Base-by-base conservation (phyloP, 2,113 vertebrate species). In the Siniperca chuatsi region DNA sequence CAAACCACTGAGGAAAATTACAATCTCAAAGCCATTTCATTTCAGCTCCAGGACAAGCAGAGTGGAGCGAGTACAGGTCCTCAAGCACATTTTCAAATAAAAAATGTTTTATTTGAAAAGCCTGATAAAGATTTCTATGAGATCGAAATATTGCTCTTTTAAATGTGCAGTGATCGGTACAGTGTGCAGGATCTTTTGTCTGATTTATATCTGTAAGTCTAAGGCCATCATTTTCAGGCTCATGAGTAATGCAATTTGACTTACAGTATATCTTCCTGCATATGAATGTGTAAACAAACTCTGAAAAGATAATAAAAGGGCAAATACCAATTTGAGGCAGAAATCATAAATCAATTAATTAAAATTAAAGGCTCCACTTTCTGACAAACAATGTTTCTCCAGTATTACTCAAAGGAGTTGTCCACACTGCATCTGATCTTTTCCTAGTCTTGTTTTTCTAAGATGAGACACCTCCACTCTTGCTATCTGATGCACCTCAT, bases 1-100 rank as follows among this genome's bases (percentile, higher is more conserved):
- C 16, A 62, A 73, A 74, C 23, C 52, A 73, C n/a, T 72, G n/a
- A 21, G 7, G 50, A 66, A 58, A 67, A 61, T 54, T 40, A 42
- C 4, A 66, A 1, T n/a, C 13, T 71, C 8, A 71, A 70, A 79
- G 12, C 18, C 25, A 58, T 69, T 57, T 42, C 0, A 54, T 55
- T 66, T 74, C 44, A 9, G 18, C 16, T 35, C 2, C 10, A 4
- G 52, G 2, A 48, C 18, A 58, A 54, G 35, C 2, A 79, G 23
- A 61, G 16, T 13, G 2, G 18, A 40, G 10, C 52, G 37, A 1
- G 18, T 6, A 18, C 16, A 33, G 50, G 54, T 62, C 55, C 42
- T 44, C 44, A 44, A 11, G 10, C 2, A 9, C 46, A 46, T 48
- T 48, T 13, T 11, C 44, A 46, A 46, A 46, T 46, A 46, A 46